phyloP scores from a whole-genome alignment of 1,140 invertebrate species.

The Pseudomyrmex cubaensis region DNA sequence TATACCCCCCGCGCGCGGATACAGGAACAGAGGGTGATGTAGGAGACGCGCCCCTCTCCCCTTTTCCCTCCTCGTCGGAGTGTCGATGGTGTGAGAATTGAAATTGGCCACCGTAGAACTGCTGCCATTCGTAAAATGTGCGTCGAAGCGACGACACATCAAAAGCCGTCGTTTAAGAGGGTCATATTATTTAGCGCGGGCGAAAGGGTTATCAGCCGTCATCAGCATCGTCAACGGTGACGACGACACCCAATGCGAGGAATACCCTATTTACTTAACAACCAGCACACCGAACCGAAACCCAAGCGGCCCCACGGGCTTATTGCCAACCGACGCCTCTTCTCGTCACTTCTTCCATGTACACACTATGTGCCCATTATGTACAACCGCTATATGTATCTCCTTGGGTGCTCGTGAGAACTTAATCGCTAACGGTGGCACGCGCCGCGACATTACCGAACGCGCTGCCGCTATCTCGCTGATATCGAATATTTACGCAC shows the following conservation, averaged over 20 bases:
- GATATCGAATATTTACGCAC: neutral
- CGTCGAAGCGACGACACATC: constrained; percentile 78
- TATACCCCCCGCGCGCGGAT: neutral
- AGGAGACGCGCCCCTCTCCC: neutral
- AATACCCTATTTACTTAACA: constrained; percentile 81
- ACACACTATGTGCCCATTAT: constrained; percentile 60
- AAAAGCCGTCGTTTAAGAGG: constrained; percentile 78
- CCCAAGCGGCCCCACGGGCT: constrained; percentile 72
- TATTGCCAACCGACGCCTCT: constrained; percentile 72
- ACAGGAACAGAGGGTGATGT: constrained; percentile 35
- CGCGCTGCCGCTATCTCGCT: neutral
- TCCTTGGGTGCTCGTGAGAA: constrained; percentile 50
- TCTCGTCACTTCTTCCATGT: constrained; percentile 64
- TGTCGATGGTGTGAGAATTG: constrained; percentile 43
- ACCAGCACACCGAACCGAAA: constrained; percentile 71
- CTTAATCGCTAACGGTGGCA: constrained; percentile 56
- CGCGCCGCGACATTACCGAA: constrained; percentile 33
- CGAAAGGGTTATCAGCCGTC: constrained; percentile 78
- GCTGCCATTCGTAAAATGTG: constrained; percentile 69
- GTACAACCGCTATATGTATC: constrained; percentile 54
- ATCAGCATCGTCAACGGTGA: constrained; percentile 54
- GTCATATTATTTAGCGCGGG: constrained; percentile 77
- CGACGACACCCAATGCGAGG: constrained; percentile 34
- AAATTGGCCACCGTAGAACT: constrained; percentile 73
- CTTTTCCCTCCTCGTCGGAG: neutral